These are phyloP conservation scores for Crioceris asparagi DNA, from an alignment of 2,888 invertebrate genomes.

Conservation along the genomic window DNA sequence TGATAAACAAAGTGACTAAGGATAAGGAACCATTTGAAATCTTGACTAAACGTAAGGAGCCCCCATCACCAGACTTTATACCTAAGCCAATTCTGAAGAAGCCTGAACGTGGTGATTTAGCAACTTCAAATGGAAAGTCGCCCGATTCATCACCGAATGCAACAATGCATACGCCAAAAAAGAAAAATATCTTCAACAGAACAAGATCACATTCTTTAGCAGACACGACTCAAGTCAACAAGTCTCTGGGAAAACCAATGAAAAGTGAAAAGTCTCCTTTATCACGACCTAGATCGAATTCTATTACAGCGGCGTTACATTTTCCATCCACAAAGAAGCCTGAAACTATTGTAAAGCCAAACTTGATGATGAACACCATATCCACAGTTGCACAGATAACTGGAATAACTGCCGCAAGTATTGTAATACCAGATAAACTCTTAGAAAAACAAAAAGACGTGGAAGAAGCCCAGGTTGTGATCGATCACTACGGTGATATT, in stretches of 20 bases:
- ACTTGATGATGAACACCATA: slow-evolving; percentile 18
- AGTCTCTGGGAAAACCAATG: slow-evolving; percentile 1
- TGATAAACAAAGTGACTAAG: slow-evolving; percentile 38
- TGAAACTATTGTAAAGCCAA: slow-evolving; percentile 6
- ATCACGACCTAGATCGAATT: slow-evolving; percentile 6
- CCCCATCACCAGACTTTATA: slow-evolving; percentile 58
- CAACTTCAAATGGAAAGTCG: slow-evolving; percentile 12
- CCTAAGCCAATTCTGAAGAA: slow-evolving; percentile 71
- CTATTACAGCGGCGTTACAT: slow-evolving; percentile 1
- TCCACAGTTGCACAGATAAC: slow-evolving; percentile 29
- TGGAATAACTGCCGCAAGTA: slow-evolving; percentile 32
- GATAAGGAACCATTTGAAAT: slow-evolving; percentile 44
- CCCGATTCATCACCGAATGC: slow-evolving; percentile 21
- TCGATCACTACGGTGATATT: slow-evolving; percentile 72
- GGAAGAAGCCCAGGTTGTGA: slow-evolving; percentile 59
- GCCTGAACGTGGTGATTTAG: slow-evolving; percentile 24
- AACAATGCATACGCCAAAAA: slow-evolving; percentile 2
- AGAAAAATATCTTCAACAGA: neutral
- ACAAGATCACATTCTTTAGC: slow-evolving; percentile 12
- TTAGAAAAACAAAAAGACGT: slow-evolving; percentile 37
- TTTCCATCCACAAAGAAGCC: neutral
- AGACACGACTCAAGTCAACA: slow-evolving; percentile 8
- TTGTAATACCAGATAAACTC: slow-evolving; percentile 30
- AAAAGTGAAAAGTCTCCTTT: neutral
- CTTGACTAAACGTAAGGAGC: slow-evolving; percentile 48